Conservation (phyloP, 2,888 invertebrate genomes). For the Melipona beecheii region DNA sequence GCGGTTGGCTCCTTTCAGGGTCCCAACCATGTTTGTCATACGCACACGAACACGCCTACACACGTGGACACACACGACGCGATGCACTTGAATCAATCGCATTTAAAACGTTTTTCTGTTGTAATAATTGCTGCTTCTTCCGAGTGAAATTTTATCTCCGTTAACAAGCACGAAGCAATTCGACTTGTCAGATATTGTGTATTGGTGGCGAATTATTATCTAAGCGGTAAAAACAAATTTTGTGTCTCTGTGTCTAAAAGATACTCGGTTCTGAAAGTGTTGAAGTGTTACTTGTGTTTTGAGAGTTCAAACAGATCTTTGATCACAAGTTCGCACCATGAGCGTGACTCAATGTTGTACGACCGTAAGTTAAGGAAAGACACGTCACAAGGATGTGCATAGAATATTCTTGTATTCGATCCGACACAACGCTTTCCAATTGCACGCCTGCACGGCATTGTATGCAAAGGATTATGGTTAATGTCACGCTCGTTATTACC, state of each 20-base stretch:
- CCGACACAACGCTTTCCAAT: conserved; percentile 11
- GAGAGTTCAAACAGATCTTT: background rate
- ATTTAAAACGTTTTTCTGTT: background rate
- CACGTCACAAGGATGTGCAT: background rate
- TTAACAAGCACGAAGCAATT: background rate
- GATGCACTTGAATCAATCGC: conserved; percentile 51
- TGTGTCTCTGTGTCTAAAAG: background rate
- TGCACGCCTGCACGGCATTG: background rate
- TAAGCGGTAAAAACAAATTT: background rate
- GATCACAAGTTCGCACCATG: background rate
- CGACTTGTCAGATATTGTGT: background rate
- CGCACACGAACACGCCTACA: conserved; percentile 6
- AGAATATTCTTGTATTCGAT: background rate
- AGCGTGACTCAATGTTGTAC: background rate
- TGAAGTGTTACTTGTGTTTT: background rate
- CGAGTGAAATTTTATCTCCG: background rate
- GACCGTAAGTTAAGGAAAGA: background rate
- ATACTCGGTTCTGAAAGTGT: background rate
- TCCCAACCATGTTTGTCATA: conserved; percentile 39
- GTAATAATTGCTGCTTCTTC: background rate
- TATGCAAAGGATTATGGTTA: conserved; percentile 12
- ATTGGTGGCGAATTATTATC: background rate
- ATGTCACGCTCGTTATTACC: conserved; percentile 21
- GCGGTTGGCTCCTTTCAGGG: conserved; percentile 66
- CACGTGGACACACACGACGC: conserved; percentile 32